Evolutionary conservation across 2,797 vertebrate species (phyloP).

Genomic region (Peromyscus eremicus): DNA sequence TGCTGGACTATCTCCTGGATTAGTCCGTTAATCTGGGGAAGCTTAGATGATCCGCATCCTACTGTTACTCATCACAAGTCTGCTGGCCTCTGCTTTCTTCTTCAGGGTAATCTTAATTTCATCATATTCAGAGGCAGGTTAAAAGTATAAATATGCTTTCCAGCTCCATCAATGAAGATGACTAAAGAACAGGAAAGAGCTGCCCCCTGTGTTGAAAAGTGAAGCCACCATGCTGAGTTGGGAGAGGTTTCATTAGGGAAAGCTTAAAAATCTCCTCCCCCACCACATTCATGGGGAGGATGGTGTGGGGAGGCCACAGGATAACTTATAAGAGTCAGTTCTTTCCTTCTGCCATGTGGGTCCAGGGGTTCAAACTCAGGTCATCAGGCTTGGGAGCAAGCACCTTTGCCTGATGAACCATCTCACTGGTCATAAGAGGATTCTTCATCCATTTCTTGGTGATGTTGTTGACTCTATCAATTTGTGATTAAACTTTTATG

Average conservation of each 20-base stretch:
- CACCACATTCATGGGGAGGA: not conserved
- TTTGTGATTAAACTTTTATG: not conserved
- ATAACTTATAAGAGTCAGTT: not conserved
- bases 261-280: not conserved
- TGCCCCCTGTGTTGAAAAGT: not conserved
- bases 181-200: not conserved
- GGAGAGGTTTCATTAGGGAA: not conserved
- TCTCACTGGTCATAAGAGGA: not conserved
- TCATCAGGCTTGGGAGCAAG: not conserved
- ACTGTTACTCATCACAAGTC: not conserved
- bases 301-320: too few species aligned
- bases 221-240: not conserved
- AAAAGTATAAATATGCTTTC: not conserved
- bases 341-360: not conserved
- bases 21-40: not conserved
- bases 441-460: not conserved
- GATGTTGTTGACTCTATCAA: not conserved
- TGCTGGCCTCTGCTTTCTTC: not conserved
- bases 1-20: not conserved
- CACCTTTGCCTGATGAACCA: not conserved
- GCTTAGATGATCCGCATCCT: not conserved
- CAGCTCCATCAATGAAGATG: not conserved
- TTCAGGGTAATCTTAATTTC: not conserved
- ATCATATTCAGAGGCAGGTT: not conserved
- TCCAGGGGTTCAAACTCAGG: not conserved